These are phyloP conservation scores for Ispidina picta DNA, from an alignment of 2,797 vertebrate species.

Conservation along the genomic window DNA sequence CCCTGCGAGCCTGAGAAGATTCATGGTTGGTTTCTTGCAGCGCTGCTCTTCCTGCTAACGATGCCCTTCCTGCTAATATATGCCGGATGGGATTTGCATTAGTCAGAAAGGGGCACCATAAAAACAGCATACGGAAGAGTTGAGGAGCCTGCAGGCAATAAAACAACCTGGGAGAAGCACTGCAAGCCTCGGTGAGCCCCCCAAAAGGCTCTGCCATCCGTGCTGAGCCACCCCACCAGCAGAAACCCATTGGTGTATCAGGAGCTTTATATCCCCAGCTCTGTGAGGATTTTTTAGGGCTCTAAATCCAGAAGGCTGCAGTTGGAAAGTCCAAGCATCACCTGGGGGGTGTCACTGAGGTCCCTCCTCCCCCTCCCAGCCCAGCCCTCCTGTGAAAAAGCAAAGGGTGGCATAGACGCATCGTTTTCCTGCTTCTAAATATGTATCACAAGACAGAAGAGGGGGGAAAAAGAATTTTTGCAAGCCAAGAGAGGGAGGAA, in stretches of 20 bases:
- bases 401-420: neutral
- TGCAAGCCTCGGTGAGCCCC: neutral
- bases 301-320: neutral
- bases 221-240: neutral
- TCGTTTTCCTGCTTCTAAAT: neutral
- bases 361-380: neutral
- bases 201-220: neutral
- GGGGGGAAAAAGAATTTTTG: fast-evolving
- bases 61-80: slow-evolving; percentile 44
- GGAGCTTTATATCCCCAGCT: neutral
- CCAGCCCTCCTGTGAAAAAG: neutral
- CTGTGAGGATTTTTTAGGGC: neutral
- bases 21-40: slow-evolving; percentile 46
- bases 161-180: neutral
- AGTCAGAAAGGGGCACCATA: slow-evolving; percentile 15
- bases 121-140: neutral
- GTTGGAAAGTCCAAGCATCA: neutral
- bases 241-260: fast-evolving
- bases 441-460: neutral
- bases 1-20: neutral
- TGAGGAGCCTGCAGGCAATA: slow-evolving; percentile 17
- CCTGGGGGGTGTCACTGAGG: fast-evolving
- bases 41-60: slow-evolving; percentile 30
- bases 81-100: slow-evolving; percentile 21
- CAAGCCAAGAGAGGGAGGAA: fast-evolving